Percentiles rank a stretch among this genome's conserved stretches.
These are phyloP conservation scores for Tetramorium simillimum DNA, from an alignment of 1,140 invertebrate species.

Conservation along the genomic window DNA sequence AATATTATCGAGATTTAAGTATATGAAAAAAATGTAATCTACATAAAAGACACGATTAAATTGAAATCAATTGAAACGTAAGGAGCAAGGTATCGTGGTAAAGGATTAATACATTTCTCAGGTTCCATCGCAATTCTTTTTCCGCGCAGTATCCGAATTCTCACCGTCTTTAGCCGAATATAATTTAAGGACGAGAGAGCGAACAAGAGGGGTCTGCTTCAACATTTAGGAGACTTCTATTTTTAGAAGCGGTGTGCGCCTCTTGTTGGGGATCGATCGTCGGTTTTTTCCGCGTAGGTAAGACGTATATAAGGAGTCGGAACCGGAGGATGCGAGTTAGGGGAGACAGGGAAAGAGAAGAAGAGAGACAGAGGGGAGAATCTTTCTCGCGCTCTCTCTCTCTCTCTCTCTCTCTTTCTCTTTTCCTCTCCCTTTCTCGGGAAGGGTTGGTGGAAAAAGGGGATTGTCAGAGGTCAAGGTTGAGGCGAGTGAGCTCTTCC, in stretches of 20 bases:
- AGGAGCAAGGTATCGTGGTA: not conserved
- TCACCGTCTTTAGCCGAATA: not conserved
- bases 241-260: conserved; percentile 60
- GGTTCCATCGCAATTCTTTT: not conserved
- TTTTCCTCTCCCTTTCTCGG: too few relatives aligned
- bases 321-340: not conserved
- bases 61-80: not conserved
- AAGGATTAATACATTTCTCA: not conserved
- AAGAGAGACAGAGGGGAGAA: not conserved
- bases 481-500: conserved; percentile 58
- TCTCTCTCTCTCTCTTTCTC: conserved; percentile 5
- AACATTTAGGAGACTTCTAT: conserved; percentile 70
- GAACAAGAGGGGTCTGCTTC: conserved; percentile 41
- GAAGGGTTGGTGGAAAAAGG: conserved; percentile 6
- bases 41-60: not conserved
- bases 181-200: not conserved
- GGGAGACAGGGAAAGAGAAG: not conserved
- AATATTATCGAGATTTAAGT: not conserved
- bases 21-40: not conserved
- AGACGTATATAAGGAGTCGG: conserved; percentile 39
- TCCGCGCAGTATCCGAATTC: conserved; percentile 2
- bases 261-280: conserved; percentile 68
- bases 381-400: not conserved
- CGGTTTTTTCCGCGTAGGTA: conserved; percentile 49
- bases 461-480: conserved; percentile 68